Percentiles rank a stretch among this genome's conserved stretches.
These are phyloP conservation scores for Notamacropus eugenii DNA, from an alignment of 2,797 vertebrate species.

Conservation along the genomic window DNA sequence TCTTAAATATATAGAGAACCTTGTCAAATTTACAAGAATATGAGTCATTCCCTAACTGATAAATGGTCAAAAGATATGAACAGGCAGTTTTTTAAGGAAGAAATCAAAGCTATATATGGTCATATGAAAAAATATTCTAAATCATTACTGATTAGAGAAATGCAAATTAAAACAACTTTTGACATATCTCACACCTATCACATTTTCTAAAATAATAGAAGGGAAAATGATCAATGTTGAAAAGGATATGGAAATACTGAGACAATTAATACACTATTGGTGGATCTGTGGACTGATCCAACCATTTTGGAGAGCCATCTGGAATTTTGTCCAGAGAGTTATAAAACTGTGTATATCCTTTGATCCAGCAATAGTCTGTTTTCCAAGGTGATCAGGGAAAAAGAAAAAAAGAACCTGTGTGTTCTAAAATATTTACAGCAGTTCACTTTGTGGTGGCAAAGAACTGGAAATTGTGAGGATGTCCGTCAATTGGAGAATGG, in stretches of 20 bases:
- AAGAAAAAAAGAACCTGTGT: background rate
- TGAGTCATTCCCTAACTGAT: background rate
- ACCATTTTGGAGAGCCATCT: background rate
- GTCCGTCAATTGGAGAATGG: background rate
- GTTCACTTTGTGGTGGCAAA: background rate
- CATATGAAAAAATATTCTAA: background rate
- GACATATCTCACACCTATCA: background rate
- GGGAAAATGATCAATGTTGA: background rate
- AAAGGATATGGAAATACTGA: background rate
- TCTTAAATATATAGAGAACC: background rate
- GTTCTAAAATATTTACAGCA: background rate
- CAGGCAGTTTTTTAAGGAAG: background rate
- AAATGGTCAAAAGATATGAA: background rate
- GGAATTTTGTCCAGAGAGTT: background rate
- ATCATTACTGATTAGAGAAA: background rate
- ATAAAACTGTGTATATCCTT: background rate
- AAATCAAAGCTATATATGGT: background rate
- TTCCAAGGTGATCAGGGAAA: background rate
- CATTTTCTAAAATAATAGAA: background rate
- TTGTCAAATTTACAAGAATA: background rate
- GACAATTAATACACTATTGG: background rate
- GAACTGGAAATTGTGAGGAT: background rate
- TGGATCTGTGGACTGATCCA: background rate
- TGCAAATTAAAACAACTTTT: background rate
- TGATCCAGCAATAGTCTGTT: background rate